Conservation (phyloP, 1,140 invertebrate species). For the Ruditapes philippinarum region DNA sequence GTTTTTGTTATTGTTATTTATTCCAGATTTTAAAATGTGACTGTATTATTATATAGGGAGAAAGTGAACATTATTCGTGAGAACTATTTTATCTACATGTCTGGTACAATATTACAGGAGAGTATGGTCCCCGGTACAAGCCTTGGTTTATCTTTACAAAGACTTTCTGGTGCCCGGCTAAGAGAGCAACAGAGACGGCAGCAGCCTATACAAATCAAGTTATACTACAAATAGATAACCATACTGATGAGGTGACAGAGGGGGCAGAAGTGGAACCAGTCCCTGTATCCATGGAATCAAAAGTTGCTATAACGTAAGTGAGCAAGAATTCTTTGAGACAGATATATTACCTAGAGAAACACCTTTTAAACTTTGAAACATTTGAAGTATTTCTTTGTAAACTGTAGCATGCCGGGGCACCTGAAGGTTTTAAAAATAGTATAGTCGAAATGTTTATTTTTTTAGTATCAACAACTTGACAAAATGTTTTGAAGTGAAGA, state of each 20-base stretch:
- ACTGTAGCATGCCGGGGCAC: too few relatives aligned
- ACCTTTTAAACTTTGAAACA: too few relatives aligned
- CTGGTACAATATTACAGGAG: constrained; percentile 88
- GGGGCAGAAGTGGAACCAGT: constrained; percentile 67
- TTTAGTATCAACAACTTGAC: constrained; percentile 90
- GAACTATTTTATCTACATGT: too few relatives aligned
- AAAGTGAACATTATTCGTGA: too few relatives aligned
- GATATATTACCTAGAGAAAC: too few relatives aligned
- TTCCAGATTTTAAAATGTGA: too few relatives aligned
- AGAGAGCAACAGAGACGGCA: not conserved
- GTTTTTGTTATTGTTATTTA: too few relatives aligned
- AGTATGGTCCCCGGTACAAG: constrained; percentile 88
- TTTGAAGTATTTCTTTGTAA: too few relatives aligned
- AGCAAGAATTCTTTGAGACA: too few relatives aligned
- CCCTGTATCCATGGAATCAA: constrained; percentile 47
- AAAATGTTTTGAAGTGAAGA: constrained; percentile 89
- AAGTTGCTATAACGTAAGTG: constrained; percentile 68
- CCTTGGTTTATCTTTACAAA: constrained; percentile 89
- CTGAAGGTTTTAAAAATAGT: too few relatives aligned
- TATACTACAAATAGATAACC: not conserved
- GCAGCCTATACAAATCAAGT: constrained; percentile 10
- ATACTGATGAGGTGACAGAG: not conserved
- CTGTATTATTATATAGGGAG: too few relatives aligned
- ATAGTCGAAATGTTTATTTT: too few relatives aligned
- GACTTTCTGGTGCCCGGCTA: constrained; percentile 89